Evolutionary conservation across 2,113 vertebrate species (phyloP).

Genomic region (Mesembrinibis cayennensis): DNA sequence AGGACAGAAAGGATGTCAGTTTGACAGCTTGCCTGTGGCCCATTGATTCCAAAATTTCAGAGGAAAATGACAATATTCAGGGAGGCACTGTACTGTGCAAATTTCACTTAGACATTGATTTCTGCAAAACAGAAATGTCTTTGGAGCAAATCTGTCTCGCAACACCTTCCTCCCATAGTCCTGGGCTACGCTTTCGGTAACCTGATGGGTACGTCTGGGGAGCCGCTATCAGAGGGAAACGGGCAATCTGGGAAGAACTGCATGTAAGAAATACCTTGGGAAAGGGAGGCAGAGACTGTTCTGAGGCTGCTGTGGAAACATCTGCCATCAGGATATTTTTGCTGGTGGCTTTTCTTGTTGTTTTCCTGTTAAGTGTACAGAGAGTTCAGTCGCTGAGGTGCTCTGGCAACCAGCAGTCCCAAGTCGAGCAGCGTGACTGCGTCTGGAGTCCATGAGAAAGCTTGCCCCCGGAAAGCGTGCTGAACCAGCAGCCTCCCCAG

Average conservation of each 20-base stretch:
- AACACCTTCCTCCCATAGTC: neutral
- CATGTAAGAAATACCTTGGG: neutral
- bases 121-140: neutral
- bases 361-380: neutral
- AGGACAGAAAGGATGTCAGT: neutral
- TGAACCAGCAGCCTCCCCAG: too few relatives aligned
- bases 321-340: fast-evolving
- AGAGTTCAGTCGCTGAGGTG: neutral
- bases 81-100: neutral
- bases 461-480: too few relatives aligned
- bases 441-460: neutral
- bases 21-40: slow-evolving; percentile 34
- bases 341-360: neutral
- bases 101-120: neutral
- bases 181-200: neutral
- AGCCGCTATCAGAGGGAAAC: neutral
- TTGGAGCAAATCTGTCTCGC: neutral
- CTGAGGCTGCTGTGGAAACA: neutral
- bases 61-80: neutral
- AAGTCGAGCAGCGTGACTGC: fast-evolving
- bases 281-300: neutral
- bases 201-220: neutral
- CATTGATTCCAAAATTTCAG: neutral
- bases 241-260: neutral
- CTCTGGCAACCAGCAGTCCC: neutral